Evolutionary conservation across 2,888 invertebrate genomes (phyloP).

Genomic region (Andricus curvator): DNA sequence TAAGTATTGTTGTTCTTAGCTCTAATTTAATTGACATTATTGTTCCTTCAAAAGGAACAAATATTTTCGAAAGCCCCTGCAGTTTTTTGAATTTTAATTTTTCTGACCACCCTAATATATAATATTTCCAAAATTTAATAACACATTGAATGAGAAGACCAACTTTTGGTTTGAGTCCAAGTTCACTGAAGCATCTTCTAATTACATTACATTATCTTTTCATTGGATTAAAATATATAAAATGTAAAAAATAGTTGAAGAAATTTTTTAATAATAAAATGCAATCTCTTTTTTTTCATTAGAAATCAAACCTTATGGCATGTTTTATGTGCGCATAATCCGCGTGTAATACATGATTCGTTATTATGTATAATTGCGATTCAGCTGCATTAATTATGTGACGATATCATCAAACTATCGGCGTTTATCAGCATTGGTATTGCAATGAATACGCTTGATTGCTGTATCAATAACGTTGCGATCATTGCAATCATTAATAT

Average conservation of each 20-base stretch:
- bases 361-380: slow-evolving; percentile 7
- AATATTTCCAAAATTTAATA: too few species aligned
- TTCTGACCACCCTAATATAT: too few species aligned
- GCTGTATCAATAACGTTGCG: slow-evolving; percentile 23
- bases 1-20: too few species aligned
- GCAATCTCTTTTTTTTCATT: background rate
- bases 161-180: too few species aligned
- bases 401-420: slow-evolving; percentile 33
- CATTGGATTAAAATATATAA: background rate
- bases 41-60: too few species aligned
- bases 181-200: background rate
- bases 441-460: slow-evolving; percentile 23
- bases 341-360: background rate
- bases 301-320: background rate
- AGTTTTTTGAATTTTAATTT: too few species aligned
- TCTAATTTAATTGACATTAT: too few species aligned
- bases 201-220: background rate
- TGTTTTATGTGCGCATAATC: background rate
- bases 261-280: background rate
- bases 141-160: too few species aligned
- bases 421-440: slow-evolving; percentile 19
- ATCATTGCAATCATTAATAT: slow-evolving; percentile 29
- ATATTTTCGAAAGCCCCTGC: too few species aligned
- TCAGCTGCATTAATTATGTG: slow-evolving; percentile 26
- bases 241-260: background rate